Percentiles rank a stretch among this genome's conserved stretches.
phyloP scores from a whole-genome alignment of 2,113 vertebrate genomes.

The pig (Sus scrofa) region T2T-Sscrofa CM000825.6:56268501-56269000 shows the following conservation, averaged over 20 bases:
- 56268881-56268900: neutral
- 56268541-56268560: neutral
- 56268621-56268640: neutral
- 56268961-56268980: neutral
- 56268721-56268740: neutral
- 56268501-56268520: neutral
- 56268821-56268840: neutral
- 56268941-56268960: neutral
- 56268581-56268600: neutral
- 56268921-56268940: neutral
- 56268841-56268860: neutral
- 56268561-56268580: neutral
- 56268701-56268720: neutral
- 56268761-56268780: neutral
- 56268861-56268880: neutral
- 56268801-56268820: neutral
- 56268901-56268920: neutral
- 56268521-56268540: neutral
- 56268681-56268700: neutral
- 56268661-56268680: neutral
- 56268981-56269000: neutral
- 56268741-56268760: neutral
- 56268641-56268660: conserved; percentile 5
- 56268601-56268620: neutral
- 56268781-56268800: neutral